phyloP scores from a whole-genome alignment of 2,113 vertebrate species.

The Gymnorhina tibicen region DNA sequence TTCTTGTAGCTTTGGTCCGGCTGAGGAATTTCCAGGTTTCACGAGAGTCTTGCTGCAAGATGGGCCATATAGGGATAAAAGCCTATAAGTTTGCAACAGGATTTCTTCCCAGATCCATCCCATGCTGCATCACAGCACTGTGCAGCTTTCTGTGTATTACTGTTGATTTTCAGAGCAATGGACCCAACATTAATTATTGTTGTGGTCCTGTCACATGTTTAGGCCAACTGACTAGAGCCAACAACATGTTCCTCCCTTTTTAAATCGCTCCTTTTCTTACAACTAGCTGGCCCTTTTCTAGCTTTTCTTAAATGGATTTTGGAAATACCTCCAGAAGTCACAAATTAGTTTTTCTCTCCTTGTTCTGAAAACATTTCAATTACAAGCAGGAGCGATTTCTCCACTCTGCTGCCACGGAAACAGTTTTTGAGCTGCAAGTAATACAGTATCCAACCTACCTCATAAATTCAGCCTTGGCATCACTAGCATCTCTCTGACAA shows the following conservation, averaged over 20 bases:
- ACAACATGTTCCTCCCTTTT: not conserved
- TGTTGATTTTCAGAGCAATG: not conserved
- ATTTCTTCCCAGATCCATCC: not conserved
- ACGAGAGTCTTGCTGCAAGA: not conserved
- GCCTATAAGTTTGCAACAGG: not conserved
- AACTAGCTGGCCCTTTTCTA: not conserved
- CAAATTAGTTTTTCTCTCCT: not conserved
- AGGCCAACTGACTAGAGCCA: not conserved
- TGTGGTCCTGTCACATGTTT: not conserved
- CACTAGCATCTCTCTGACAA: not conserved
- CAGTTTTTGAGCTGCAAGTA: not conserved
- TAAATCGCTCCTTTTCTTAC: not conserved
- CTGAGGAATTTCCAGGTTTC: not conserved
- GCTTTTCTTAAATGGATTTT: not conserved
- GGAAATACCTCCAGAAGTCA: not conserved
- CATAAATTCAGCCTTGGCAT: not conserved
- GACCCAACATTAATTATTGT: not conserved
- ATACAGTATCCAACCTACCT: not conserved
- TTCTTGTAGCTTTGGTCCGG: not conserved
- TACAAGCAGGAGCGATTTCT: not conserved
- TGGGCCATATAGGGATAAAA: not conserved
- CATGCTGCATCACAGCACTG: not conserved
- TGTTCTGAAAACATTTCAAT: not conserved
- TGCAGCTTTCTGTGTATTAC: not conserved
- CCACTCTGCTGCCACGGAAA: not conserved